A percentile compares a stretch with the other conserved stretches of the same genome.
Conservation (phyloP, 1,140 invertebrate genomes). For the Pseudobourletiella spinata region DNA sequence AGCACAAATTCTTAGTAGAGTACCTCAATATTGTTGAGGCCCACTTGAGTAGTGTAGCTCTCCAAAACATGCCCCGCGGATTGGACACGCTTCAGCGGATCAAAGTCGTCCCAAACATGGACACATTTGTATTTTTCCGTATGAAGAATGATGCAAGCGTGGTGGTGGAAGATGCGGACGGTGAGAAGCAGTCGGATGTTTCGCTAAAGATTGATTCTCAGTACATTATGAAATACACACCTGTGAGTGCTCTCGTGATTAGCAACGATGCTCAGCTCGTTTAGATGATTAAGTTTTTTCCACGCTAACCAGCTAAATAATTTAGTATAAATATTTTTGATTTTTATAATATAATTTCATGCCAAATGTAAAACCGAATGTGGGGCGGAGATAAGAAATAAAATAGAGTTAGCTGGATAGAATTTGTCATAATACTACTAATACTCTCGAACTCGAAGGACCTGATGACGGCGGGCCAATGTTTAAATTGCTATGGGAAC, state of each 20-base stretch:
- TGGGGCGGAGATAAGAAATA: no score
- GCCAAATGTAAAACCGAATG: no score
- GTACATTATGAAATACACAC: slow-evolving; percentile 19
- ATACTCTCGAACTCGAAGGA: no score
- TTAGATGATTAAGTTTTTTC: no score
- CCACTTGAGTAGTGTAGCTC: slow-evolving; percentile 12
- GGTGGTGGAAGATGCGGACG: slow-evolving; percentile 20
- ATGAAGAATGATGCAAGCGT: slow-evolving; percentile 10
- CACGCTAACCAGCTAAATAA: no score
- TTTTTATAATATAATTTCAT: no score
- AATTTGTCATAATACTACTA: no score
- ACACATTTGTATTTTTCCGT: slow-evolving; percentile 22
- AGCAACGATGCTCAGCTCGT: slow-evolving; percentile 3
- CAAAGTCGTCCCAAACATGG: slow-evolving; percentile 10
- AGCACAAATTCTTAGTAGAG: slow-evolving; percentile 23
- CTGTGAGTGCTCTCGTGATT: slow-evolving; percentile 12
- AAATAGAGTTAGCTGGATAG: no score
- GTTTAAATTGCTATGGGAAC: no score
- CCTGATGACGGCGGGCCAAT: no score
- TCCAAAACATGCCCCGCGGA: slow-evolving; percentile 15
- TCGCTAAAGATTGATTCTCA: slow-evolving; percentile 5
- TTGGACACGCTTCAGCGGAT: slow-evolving; percentile 13
- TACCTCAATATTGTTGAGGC: slow-evolving; percentile 18
- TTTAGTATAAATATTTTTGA: no score
- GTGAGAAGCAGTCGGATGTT: slow-evolving; percentile 13